Evolutionary conservation across 2,113 vertebrate species (phyloP), one percentile per base, ranked within the genome.

Genomic region (Sebastes schlegelii): DNA sequence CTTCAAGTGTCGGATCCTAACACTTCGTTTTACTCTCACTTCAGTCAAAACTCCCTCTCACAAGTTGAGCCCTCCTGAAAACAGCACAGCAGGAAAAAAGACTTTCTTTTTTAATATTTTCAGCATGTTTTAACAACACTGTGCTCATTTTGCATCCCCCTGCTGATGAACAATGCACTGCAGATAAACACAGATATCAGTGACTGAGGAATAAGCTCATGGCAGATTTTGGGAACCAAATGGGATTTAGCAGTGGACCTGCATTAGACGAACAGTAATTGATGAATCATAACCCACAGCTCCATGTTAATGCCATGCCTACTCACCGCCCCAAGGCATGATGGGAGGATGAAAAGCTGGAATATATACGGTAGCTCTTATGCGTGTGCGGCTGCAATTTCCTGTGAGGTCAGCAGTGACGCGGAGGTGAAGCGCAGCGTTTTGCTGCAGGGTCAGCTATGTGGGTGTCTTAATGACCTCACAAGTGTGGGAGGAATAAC

Each of bases 401-500:
- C 57, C 82, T 75, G 26, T 43, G 16, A 77, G 78, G 80, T 80
- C 61, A 34, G 49, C 48, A 60, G 45, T 5, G 7, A 80, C 40
- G 62, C 49, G 68, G 72, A 71, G 49, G 73, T 23, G 66, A 9
- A 21, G 77, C 23, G 57, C 14, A 43, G 65, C 60, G 34, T 61
- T 12, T 11, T 51, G 43, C 68, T 76, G 75, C 71, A 45, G 67
- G 86, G 79, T 75, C 64, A 81, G 66, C 10, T 45, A 77, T 64
- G 77, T 77, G 79, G 42, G 78, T 13, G 77, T 57, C 19, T 61
- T 51, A 48, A 78, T 86, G 75, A 87, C 85, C 83, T 83, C 69
- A 85, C 13, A 48, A 42, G 61, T 62, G 83, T 76, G 54, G 82
- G 77, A 88, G 79, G 86, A 86, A 86, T 86, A 72, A 80, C 49